Evolutionary conservation across 2,113 vertebrate species (phyloP).

Genomic region (Eclectus roratus): DNA sequence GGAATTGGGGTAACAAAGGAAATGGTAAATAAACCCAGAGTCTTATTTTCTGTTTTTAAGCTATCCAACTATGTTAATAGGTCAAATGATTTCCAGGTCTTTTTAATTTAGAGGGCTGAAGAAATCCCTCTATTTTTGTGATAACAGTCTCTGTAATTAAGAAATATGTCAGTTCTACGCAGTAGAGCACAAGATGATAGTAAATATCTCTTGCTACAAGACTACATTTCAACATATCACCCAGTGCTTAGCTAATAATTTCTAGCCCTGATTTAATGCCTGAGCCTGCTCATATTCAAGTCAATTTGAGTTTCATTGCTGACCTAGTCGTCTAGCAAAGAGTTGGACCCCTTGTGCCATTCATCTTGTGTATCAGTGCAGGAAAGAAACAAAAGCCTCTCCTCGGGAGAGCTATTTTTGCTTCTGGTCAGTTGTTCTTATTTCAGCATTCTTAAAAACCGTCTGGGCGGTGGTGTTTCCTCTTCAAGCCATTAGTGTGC

Average conservation of each 20-base stretch:
- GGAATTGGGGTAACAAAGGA: background rate
- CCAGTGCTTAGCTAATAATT: background rate
- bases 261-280: background rate
- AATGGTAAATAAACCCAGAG: background rate
- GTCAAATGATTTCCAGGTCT: background rate
- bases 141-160: background rate
- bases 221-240: background rate
- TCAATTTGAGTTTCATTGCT: background rate
- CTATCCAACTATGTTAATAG: background rate
- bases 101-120: background rate
- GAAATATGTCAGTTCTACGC: background rate
- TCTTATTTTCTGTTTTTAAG: background rate
- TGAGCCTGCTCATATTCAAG: background rate
- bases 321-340: background rate
- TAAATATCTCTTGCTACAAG: background rate
- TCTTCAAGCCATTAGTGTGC: background rate
- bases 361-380: background rate
- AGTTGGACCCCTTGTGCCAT: background rate
- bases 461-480: background rate
- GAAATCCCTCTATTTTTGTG: background rate
- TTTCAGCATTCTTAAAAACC: background rate
- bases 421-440: background rate
- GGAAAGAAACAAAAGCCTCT: background rate
- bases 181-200: background rate
- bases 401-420: background rate